phyloP scores from a whole-genome alignment of 2,888 invertebrate species.

The Alviniconcha strummeri region DNA sequence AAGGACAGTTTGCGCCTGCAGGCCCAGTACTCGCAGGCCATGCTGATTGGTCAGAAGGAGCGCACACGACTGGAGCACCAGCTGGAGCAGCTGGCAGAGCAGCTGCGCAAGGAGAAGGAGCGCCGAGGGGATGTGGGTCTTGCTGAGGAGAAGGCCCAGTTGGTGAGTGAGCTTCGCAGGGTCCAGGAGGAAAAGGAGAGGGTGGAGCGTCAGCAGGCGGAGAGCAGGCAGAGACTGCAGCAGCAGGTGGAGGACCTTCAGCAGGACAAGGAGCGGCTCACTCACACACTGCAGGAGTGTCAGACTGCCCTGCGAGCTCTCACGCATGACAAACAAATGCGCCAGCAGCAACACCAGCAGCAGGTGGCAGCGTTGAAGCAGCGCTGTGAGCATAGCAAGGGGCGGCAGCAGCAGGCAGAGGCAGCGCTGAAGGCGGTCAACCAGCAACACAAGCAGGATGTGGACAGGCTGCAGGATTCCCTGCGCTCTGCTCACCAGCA shows the following conservation, averaged over 20 bases:
- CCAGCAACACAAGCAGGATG: constrained; percentile 45
- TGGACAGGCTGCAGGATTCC: constrained; percentile 50
- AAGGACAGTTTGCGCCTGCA: constrained; percentile 41
- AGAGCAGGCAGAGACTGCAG: neutral
- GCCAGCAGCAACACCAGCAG: constrained; percentile 48
- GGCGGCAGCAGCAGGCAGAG: constrained; percentile 45
- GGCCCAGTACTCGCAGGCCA: constrained; percentile 25
- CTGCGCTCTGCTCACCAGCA: constrained; percentile 55
- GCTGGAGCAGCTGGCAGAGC: constrained; percentile 37
- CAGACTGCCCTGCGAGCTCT: constrained; percentile 13
- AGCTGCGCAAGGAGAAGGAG: neutral
- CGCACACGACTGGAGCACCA: constrained; percentile 29
- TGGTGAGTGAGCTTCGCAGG: no score
- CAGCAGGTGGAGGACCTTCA: neutral
- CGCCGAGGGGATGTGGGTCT: neutral
- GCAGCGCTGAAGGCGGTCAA: constrained; percentile 51
- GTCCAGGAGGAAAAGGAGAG: constrained; percentile 32
- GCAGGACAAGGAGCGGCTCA: neutral
- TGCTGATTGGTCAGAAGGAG: constrained; percentile 24
- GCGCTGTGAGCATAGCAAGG: constrained; percentile 46
- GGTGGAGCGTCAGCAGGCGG: neutral
- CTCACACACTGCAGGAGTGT: neutral
- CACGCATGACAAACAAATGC: constrained; percentile 44
- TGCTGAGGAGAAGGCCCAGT: no score
- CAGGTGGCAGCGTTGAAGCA: constrained; percentile 49